Base-by-base conservation (phyloP, 2,888 invertebrate genomes). In the Eueremaeus valkanovi region DNA sequence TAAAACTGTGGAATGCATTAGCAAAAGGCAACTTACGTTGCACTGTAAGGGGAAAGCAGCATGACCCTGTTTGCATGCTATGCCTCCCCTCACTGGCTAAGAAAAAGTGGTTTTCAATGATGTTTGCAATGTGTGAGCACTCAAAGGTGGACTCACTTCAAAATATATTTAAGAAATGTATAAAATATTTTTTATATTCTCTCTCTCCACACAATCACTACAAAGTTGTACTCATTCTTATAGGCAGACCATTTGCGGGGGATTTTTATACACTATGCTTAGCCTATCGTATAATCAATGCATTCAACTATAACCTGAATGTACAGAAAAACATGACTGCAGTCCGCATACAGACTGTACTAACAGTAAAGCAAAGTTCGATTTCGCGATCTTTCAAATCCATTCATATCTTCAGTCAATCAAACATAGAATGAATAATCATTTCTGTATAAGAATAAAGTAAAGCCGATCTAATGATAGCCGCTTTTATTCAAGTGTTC, bases 91-190 rank as follows among this genome's bases (percentile, higher is more conserved):
- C 11, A 68, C 18, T 42, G 42, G 42, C 40, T 68, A 68, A 68
- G 68, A 68, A 68, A 68, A 68, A 68, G 68, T 68, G 68, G 68
- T 68, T 68, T 68, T 18, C 68, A 68, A 42, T 68, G 40, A 36
- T 36, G 40, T 68, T 42, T 68, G 24, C 68, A n/a, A 68, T 42
- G n/a, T n/a, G n/a, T n/a, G n/a, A n/a, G 9, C 42, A n/a, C 6
- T 21, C n/a, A 33, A 68, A 68, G 68, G 68, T 68, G 40, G 40
- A 31, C 33, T 63, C 13, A 68, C 68, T 68, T 36, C 18, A 42
- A 40, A 63, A 63, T 13, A 49, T 58, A 29, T 58, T 58, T 58
- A 18, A 63, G 63, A 33, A 31, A 36, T 36, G 6, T 11, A 8
- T 36, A 36, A 36, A 36, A 33, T 1, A 33, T 36, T 33, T 33